Conservation (phyloP, 2,888 invertebrate species). For the Argyresthia albistria region DNA sequence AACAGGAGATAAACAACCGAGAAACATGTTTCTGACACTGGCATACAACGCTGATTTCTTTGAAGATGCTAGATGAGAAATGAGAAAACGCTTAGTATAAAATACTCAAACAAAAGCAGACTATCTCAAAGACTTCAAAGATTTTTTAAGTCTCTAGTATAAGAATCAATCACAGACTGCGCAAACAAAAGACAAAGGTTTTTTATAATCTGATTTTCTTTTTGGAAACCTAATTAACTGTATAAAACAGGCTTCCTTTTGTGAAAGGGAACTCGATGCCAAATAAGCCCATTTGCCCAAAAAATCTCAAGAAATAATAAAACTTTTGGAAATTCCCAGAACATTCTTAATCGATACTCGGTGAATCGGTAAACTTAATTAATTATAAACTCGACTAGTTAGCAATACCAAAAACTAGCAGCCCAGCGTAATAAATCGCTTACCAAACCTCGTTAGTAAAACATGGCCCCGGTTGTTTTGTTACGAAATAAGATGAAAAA, state of each 20-base stretch:
- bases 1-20: too few species aligned
- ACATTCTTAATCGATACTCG: too few species aligned
- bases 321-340: too few species aligned
- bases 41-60: too few species aligned
- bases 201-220: constrained; percentile 12
- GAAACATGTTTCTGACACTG: too few species aligned
- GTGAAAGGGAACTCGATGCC: constrained; percentile 6
- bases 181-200: constrained; percentile 7
- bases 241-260: constrained; percentile 13
- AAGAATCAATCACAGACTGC: constrained; percentile 13
- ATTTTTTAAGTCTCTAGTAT: neutral
- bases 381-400: too few species aligned
- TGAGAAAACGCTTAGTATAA: too few species aligned
- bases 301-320: too few species aligned
- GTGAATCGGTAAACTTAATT: too few species aligned
- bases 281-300: neutral
- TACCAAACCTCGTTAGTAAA: neutral
- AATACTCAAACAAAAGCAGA: too few species aligned
- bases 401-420: neutral
- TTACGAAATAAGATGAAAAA: constrained; percentile 4
- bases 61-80: too few species aligned
- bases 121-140: too few species aligned
- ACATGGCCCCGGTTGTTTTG: constrained; percentile 1
- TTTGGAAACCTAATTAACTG: constrained; percentile 14
- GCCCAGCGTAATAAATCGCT: neutral